phyloP scores from a whole-genome alignment of 2,113 vertebrate species.

The Cinclus cinclus region DNA sequence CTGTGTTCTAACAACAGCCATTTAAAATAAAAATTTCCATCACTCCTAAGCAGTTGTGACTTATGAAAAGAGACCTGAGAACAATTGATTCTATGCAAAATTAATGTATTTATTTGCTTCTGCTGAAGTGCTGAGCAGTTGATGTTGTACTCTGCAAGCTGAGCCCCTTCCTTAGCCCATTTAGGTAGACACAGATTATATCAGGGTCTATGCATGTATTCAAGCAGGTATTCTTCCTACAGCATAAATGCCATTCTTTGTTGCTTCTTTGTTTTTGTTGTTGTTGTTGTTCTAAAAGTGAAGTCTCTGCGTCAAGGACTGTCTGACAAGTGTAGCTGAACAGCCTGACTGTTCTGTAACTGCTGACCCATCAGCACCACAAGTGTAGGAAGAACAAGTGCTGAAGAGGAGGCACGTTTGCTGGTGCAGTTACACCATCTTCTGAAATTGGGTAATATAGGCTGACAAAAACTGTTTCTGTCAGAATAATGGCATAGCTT shows the following conservation, averaged over 20 bases:
- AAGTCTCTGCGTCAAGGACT: not conserved
- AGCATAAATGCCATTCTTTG: not conserved
- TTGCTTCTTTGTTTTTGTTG: not conserved
- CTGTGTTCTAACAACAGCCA: not conserved
- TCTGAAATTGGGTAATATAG: not conserved
- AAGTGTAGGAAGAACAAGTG: not conserved
- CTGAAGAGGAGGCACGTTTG: not conserved
- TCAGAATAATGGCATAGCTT: not conserved
- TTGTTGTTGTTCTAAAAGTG: not conserved
- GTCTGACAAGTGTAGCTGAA: not conserved
- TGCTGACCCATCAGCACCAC: not conserved
- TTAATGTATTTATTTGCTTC: not conserved
- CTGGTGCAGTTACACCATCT: not conserved
- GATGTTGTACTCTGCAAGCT: not conserved
- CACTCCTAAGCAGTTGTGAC: not conserved
- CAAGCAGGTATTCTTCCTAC: not conserved
- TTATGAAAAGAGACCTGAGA: conserved; percentile 2
- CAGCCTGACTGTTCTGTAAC: not conserved
- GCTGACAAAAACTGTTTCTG: not conserved
- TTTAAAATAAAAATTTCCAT: conserved; percentile 51
- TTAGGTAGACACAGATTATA: not conserved
- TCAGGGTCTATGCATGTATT: not conserved
- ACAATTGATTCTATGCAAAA: conserved; percentile 4
- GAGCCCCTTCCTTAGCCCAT: not conserved
- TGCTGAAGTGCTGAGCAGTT: not conserved